Percentiles rank a stretch among this genome's conserved stretches.
Conservation (phyloP, 2,888 invertebrate species). For the Eupithecia abbreviata region DNA sequence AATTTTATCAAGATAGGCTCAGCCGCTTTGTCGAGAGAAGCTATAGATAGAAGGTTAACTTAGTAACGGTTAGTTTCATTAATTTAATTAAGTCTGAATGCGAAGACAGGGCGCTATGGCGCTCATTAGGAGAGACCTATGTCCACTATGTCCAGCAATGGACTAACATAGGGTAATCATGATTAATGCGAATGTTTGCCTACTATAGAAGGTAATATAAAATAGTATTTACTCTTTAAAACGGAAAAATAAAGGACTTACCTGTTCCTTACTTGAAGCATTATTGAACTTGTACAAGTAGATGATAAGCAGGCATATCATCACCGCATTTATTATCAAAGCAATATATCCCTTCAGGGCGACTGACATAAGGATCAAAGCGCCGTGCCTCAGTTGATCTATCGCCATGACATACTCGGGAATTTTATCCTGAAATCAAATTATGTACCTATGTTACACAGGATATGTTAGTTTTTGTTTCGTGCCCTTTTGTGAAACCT, state of each 20-base stretch:
- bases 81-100: too few relatives aligned
- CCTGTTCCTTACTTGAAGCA: slow-evolving; percentile 50
- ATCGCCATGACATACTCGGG: slow-evolving; percentile 47
- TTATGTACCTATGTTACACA: background rate
- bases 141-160: too few relatives aligned
- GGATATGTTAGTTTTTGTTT: background rate
- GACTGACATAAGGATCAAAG: slow-evolving; percentile 60
- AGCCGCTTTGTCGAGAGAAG: too few relatives aligned
- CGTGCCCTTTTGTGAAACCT: background rate
- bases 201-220: too few relatives aligned
- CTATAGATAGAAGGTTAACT: background rate
- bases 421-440: slow-evolving; percentile 43
- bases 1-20: background rate
- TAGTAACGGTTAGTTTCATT: too few relatives aligned
- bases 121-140: too few relatives aligned
- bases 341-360: slow-evolving; percentile 62
- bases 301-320: slow-evolving; percentile 54
- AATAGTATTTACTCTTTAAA: background rate
- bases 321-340: slow-evolving; percentile 53
- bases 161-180: too few relatives aligned
- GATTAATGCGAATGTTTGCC: too few relatives aligned
- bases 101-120: too few relatives aligned
- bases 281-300: slow-evolving; percentile 51
- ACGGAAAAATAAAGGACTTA: slow-evolving; percentile 37
- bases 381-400: slow-evolving; percentile 59